Conservation (phyloP, 2,888 invertebrate species). For the Listrodromus nycthemerus region DNA sequence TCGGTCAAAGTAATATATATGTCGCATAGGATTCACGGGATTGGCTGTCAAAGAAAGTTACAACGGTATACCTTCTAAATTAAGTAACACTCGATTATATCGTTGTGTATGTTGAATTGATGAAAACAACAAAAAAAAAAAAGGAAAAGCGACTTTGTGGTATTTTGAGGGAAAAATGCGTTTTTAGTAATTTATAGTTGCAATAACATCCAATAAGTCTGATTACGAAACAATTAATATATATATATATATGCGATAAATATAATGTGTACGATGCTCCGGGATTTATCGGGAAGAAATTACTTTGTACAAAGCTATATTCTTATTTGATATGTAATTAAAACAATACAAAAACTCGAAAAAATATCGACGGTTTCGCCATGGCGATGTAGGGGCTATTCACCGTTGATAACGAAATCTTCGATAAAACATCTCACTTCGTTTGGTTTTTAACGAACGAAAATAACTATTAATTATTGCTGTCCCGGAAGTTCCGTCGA, state of each 20-base stretch:
- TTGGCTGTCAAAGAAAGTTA: constrained; percentile 41
- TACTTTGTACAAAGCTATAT: constrained; percentile 66
- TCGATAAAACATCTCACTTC: constrained; percentile 27
- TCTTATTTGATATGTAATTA: constrained; percentile 64
- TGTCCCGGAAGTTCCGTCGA: constrained; percentile 45
- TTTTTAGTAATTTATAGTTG: constrained; percentile 63
- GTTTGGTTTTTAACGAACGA: constrained; percentile 15
- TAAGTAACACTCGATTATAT: constrained; percentile 28
- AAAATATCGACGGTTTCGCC: constrained; percentile 19
- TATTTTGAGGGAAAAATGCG: constrained; percentile 39
- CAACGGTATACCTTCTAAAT: constrained; percentile 19
- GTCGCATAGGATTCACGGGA: constrained; percentile 44
- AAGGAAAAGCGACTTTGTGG: constrained; percentile 26
- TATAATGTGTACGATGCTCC: constrained; percentile 59
- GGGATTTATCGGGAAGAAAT: constrained; percentile 54
- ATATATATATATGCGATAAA: constrained; percentile 59
- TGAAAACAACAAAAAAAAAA: constrained; percentile 14
- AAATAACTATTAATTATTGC: constrained; percentile 38
- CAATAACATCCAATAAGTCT: constrained; percentile 68
- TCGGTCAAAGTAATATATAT: constrained; percentile 18
- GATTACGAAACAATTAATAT: constrained; percentile 67
- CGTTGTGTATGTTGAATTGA: not conserved
- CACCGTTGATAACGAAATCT: constrained; percentile 16
- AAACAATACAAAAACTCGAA: constrained; percentile 48
- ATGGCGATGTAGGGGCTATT: not conserved